These are phyloP conservation scores for Cabera pusaria DNA, from an alignment of 2,888 invertebrate genomes.

Conservation along the genomic window DNA sequence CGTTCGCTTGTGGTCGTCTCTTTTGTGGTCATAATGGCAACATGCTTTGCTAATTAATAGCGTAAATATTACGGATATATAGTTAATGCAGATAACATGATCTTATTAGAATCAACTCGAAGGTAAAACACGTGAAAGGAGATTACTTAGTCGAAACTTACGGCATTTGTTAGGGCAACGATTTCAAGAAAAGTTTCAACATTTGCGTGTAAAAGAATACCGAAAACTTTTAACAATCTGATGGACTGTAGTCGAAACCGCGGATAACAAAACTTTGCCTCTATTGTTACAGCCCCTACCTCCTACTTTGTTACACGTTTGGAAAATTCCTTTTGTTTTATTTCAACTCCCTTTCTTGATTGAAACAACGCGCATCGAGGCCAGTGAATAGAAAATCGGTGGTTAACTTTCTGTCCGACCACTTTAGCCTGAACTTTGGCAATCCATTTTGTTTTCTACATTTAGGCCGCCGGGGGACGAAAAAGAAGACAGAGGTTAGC, in stretches of 20 bases:
- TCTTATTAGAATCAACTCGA: too few species aligned
- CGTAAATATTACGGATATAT: too few species aligned
- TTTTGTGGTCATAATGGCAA: too few species aligned
- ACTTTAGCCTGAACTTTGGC: conserved; percentile 49
- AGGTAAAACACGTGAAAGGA: too few species aligned
- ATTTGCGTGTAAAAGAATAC: too few species aligned
- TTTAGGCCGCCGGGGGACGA: conserved; percentile 32
- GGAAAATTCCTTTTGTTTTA: conserved; percentile 38
- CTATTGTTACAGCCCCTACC: neutral
- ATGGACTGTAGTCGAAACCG: neutral
- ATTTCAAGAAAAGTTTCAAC: too few species aligned
- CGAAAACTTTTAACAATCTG: too few species aligned
- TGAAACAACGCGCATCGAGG: conserved; percentile 54
- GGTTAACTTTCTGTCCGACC: conserved; percentile 50
- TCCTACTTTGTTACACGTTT: conserved; percentile 21
- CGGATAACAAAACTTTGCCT: neutral
- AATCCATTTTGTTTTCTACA: conserved; percentile 52
- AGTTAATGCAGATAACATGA: too few species aligned
- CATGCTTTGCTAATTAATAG: too few species aligned
- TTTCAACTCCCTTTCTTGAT: conserved; percentile 54
- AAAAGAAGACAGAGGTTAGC: conserved; percentile 40
- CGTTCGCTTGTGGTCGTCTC: conserved; percentile 22
- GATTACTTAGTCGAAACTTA: too few species aligned
- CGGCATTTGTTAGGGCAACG: too few species aligned
- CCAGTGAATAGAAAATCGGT: conserved; percentile 59